Conservation (phyloP, 1,140 invertebrate genomes). For the Oreohelix idahoensis region DNA sequence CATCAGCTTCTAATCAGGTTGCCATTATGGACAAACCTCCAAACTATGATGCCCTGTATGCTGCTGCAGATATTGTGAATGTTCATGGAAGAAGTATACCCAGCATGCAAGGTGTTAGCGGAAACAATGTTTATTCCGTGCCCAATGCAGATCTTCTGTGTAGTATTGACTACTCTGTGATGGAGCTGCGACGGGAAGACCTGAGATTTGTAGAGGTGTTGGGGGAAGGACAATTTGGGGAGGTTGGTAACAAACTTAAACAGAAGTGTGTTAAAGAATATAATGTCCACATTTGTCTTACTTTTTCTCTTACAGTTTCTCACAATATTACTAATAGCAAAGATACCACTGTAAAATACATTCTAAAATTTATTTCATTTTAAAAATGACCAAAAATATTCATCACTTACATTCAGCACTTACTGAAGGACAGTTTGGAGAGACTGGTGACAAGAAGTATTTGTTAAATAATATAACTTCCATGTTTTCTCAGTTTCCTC, state of each 20-base stretch:
- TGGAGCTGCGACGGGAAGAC: constrained; percentile 85
- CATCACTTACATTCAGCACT: too few species aligned
- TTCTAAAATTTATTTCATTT: too few species aligned
- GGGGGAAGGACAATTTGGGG: constrained; percentile 85
- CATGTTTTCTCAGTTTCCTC: too few species aligned
- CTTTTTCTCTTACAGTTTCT: too few species aligned
- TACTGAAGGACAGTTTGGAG: too few species aligned
- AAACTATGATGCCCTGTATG: constrained; percentile 81
- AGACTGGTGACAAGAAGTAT: too few species aligned
- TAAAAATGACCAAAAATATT: too few species aligned
- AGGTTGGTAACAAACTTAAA: constrained; percentile 76
- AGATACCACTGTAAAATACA: too few species aligned
- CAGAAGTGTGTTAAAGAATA: too few species aligned
- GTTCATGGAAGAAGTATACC: constrained; percentile 68
- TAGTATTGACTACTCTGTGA: constrained; percentile 72
- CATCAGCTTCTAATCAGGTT: constrained; percentile 58
- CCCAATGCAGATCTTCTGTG: constrained; percentile 75
- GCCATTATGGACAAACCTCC: constrained; percentile 74
- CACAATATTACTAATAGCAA: too few species aligned
- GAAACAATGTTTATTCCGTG: constrained; percentile 74
- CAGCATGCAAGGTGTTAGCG: constrained; percentile 74
- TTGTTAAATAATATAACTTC: too few species aligned
- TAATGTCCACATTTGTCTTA: too few species aligned
- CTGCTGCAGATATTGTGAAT: constrained; percentile 77
- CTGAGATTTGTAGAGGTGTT: constrained; percentile 85